phyloP scores from a whole-genome alignment of 2,797 vertebrate genomes.

The Myotis daubentonii region DNA sequence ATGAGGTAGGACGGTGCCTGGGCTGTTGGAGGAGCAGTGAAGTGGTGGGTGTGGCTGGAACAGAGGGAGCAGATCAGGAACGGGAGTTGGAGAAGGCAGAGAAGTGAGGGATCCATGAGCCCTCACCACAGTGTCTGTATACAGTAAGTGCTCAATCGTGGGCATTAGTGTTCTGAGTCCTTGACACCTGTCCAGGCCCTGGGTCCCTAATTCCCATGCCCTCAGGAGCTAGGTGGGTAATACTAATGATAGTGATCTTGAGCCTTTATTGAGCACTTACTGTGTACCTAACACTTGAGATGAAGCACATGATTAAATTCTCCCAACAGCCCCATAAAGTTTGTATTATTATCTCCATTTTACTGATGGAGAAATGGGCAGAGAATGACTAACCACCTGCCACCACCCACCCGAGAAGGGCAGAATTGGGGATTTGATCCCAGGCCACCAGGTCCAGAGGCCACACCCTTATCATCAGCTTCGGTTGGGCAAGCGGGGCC shows the following conservation, averaged over 20 bases:
- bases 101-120: neutral
- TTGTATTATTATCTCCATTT: neutral
- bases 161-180: neutral
- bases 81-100: neutral
- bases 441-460: neutral
- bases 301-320: neutral
- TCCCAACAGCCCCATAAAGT: neutral
- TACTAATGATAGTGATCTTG: neutral
- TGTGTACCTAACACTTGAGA: neutral
- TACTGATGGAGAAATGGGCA: neutral
- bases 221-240: neutral
- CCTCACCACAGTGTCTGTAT: neutral
- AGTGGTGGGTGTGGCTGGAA: neutral
- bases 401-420: neutral
- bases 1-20: neutral
- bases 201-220: neutral
- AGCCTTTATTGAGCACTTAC: neutral
- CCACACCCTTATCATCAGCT: neutral
- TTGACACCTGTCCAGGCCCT: neutral
- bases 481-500: neutral
- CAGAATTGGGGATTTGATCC: neutral
- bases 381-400: neutral
- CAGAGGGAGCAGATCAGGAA: neutral
- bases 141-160: neutral
- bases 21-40: neutral